Evolutionary conservation across 2,888 invertebrate genomes (phyloP).

Genomic region (Marronus borbonicus): DNA sequence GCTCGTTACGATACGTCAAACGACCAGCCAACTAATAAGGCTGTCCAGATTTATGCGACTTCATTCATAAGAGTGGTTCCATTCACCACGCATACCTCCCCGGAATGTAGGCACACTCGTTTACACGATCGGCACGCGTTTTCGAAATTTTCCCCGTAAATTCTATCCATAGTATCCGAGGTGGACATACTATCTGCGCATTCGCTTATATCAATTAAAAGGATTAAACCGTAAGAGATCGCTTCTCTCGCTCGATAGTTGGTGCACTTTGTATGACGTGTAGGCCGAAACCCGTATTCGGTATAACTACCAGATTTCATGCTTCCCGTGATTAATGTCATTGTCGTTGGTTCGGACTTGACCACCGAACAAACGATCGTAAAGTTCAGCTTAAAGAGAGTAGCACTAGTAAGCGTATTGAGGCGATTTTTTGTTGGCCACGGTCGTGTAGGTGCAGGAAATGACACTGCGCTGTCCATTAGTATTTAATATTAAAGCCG

Average conservation of each 20-base stretch:
- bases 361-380: conserved; percentile 47
- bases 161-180: not conserved
- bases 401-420: conserved; percentile 25
- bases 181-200: conserved; percentile 3
- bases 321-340: conserved; percentile 51
- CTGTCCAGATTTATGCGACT: conserved; percentile 14
- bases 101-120: not conserved
- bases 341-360: conserved; percentile 42
- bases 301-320: conserved; percentile 52
- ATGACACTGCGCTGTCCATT: conserved; percentile 49
- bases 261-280: conserved; percentile 25
- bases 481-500: conserved; percentile 40
- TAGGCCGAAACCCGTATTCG: conserved; percentile 45
- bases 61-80: conserved; percentile 37
- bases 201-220: conserved; percentile 43
- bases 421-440: conserved; percentile 37
- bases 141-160: conserved; percentile 32
- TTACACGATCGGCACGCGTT: conserved; percentile 30
- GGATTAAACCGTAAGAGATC: conserved; percentile 37
- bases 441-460: conserved; percentile 51
- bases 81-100: conserved; percentile 14
- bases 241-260: not conserved
- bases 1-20: conserved; percentile 9
- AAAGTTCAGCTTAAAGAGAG: conserved; percentile 43
- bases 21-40: not conserved